Percentiles rank a stretch among this genome's conserved stretches.
phyloP scores from a whole-genome alignment of 2,113 vertebrate genomes.

The Lepisosteus osseus region DNA sequence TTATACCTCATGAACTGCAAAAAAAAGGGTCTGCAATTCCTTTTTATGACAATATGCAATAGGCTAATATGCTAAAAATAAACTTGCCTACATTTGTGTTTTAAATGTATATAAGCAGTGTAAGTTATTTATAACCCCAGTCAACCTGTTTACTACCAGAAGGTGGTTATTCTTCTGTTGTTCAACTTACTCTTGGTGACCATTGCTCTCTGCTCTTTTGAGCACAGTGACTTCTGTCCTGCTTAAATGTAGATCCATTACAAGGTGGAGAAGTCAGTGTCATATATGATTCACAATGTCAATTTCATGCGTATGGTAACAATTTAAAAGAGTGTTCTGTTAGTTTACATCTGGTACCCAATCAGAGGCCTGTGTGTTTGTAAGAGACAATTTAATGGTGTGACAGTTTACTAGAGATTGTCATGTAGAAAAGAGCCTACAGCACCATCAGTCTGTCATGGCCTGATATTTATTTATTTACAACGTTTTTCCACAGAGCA shows the following conservation, averaged over 20 bases:
- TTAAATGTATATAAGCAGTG: too few relatives aligned
- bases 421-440: conserved; percentile 64
- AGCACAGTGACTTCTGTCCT: conserved; percentile 26
- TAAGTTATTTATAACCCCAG: too few relatives aligned
- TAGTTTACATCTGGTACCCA: conserved; percentile 97
- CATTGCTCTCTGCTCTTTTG: conserved; percentile 1
- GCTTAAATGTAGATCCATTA: conserved; percentile 93
- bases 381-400: conserved; percentile 85
- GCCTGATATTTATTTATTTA: conserved; percentile 93
- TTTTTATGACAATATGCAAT: too few relatives aligned
- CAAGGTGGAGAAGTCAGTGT: conserved; percentile 84
- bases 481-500: conserved; percentile 53
- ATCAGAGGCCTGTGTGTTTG: conserved; percentile 88
- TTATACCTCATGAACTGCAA: too few relatives aligned
- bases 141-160: too few relatives aligned
- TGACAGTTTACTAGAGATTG: conserved; percentile 92
- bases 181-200: not conserved
- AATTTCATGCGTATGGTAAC: conserved; percentile 94
- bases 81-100: too few relatives aligned
- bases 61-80: too few relatives aligned
- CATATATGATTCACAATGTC: conserved; percentile 96
- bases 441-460: conserved; percentile 82
- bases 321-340: conserved; percentile 84
- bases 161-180: not conserved
- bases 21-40: too few relatives aligned